Evolutionary conservation across 2,888 invertebrate species (phyloP).

Genomic region (Cactoblastis cactorum): DNA sequence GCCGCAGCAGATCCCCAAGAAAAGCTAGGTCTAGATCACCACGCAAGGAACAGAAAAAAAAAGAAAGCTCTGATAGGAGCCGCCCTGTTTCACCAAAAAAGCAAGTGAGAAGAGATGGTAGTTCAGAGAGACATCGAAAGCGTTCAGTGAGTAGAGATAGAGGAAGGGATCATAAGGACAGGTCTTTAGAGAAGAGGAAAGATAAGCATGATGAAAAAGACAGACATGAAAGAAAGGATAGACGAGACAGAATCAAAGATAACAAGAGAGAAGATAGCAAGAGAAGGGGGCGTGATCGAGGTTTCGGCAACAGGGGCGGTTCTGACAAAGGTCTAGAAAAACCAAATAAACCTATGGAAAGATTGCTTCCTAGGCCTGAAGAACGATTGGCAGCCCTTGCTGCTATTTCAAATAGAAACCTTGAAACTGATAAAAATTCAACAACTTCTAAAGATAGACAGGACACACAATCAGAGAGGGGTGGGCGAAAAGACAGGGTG

Average conservation of each 20-base stretch:
- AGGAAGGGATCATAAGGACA: slow-evolving; percentile 72
- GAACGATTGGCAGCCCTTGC: slow-evolving; percentile 81
- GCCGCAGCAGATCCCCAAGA: slow-evolving; percentile 68
- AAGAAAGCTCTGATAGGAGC: slow-evolving; percentile 71
- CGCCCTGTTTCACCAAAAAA: slow-evolving; percentile 74
- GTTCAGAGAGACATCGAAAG: slow-evolving; percentile 64
- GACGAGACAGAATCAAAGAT: slow-evolving; percentile 81
- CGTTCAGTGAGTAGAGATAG: slow-evolving; percentile 67
- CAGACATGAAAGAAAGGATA: slow-evolving; percentile 83
- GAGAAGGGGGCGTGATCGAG: slow-evolving; percentile 69
- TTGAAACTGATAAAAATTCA: slow-evolving; percentile 69
- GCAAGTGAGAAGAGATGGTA: slow-evolving; percentile 58
- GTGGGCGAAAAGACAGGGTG: slow-evolving; percentile 67
- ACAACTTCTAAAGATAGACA: slow-evolving; percentile 68
- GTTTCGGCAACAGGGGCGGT: slow-evolving; percentile 65
- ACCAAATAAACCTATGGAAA: slow-evolving; percentile 80
- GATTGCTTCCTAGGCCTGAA: slow-evolving; percentile 81
- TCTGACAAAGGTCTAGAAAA: slow-evolving; percentile 79
- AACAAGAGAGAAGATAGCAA: slow-evolving; percentile 74
- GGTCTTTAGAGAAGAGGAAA: slow-evolving; percentile 70
- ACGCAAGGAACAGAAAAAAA: slow-evolving; percentile 65
- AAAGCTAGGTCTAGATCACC: slow-evolving; percentile 70
- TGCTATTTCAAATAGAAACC: slow-evolving; percentile 68
- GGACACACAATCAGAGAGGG: slow-evolving; percentile 69
- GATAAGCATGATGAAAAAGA: slow-evolving; percentile 79